Evolutionary conservation across 2,888 invertebrate genomes (phyloP).

Genomic region (Piscicola geometra): DNA sequence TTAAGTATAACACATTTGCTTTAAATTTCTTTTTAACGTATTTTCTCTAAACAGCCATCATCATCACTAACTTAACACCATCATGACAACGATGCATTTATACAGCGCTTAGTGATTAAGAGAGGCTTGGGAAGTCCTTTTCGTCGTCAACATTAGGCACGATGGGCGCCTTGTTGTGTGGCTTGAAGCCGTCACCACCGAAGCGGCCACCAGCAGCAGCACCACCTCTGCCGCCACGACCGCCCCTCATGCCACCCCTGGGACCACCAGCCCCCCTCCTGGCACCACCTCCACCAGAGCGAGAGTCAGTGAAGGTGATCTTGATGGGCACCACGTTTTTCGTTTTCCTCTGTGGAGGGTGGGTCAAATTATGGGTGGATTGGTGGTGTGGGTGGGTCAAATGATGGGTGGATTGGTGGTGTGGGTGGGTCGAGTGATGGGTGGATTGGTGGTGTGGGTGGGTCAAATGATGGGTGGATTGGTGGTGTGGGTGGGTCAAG

Average conservation of each 20-base stretch:
- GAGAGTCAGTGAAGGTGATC: slow-evolving; percentile 54
- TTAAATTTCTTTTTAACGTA: neutral
- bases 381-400: too few relatives aligned
- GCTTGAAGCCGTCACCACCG: neutral
- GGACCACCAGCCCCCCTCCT: slow-evolving; percentile 15
- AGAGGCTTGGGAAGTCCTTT: slow-evolving; percentile 85
- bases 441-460: too few relatives aligned
- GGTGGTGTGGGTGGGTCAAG: too few relatives aligned
- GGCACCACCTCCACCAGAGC: slow-evolving; percentile 45
- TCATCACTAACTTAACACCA: neutral
- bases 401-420: too few relatives aligned
- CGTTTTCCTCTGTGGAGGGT: slow-evolving; percentile 38
- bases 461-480: too few relatives aligned
- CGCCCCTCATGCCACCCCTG: neutral
- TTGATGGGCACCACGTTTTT: slow-evolving; percentile 50
- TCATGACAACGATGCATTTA: too few relatives aligned
- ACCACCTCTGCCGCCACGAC: neutral
- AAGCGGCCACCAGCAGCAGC: neutral
- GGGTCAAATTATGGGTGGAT: neutral
- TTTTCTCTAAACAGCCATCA: neutral
- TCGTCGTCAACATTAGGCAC: slow-evolving; percentile 86
- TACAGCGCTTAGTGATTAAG: neutral
- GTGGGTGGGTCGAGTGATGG: too few relatives aligned
- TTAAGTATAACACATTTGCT: neutral
- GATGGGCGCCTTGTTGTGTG: neutral